Conservation (phyloP, 2,113 vertebrate species). For the Phyllostomus discolor region DNA sequence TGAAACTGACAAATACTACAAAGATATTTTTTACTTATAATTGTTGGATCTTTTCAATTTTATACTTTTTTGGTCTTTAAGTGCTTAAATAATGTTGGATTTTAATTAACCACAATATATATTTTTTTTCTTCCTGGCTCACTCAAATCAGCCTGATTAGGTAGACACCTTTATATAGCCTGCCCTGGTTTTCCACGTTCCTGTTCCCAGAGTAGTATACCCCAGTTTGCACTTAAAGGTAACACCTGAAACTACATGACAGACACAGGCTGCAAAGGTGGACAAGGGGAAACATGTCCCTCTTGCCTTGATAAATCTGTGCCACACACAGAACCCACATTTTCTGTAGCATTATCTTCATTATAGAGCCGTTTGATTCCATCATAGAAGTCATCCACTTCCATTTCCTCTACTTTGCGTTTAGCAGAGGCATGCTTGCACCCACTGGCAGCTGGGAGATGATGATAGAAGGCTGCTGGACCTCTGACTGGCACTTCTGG, state of each 20-base stretch:
- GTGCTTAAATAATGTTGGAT: conserved; percentile 82
- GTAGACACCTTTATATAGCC: conserved; percentile 66
- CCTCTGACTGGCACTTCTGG: conserved; percentile 82
- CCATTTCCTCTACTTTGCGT: conserved; percentile 98
- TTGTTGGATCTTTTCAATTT: conserved; percentile 78
- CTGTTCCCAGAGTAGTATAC: background rate
- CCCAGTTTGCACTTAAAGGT: background rate
- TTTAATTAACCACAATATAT: conserved; percentile 79
- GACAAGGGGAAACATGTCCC: conserved; percentile 88
- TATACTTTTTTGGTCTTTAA: conserved; percentile 79
- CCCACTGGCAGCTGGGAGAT: conserved; percentile 77
- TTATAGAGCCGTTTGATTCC: conserved; percentile 98
- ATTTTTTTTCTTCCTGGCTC: conserved; percentile 80
- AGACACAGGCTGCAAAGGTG: conserved; percentile 91
- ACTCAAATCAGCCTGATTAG: conserved; percentile 81
- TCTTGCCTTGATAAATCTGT: conserved; percentile 82
- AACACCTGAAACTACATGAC: conserved; percentile 80
- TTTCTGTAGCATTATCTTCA: conserved; percentile 84
- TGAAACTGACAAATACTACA: conserved; percentile 61
- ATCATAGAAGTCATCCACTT: conserved; percentile 96
- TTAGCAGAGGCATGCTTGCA: conserved; percentile 90
- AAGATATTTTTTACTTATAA: conserved; percentile 77
- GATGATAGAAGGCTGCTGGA: conserved; percentile 75
- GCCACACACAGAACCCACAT: conserved; percentile 75
- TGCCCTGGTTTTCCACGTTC: conserved; percentile 36